phyloP scores from a whole-genome alignment of 2,797 vertebrate genomes.

The Pachyuromys duprasi region DNA sequence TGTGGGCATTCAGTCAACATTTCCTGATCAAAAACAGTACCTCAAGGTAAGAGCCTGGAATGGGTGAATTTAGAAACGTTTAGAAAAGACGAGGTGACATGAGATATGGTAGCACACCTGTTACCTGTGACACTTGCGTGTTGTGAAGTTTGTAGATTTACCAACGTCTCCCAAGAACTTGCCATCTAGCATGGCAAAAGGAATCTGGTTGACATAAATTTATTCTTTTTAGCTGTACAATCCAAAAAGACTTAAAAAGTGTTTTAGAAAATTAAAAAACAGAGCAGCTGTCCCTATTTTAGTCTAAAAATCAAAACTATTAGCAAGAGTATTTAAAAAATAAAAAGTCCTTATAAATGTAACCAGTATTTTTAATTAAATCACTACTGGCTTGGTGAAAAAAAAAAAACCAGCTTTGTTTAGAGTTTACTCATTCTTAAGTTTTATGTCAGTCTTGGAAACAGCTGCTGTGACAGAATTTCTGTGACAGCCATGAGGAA shows the following conservation, averaged over 20 bases:
- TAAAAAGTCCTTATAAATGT: background rate
- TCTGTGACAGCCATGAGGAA: background rate
- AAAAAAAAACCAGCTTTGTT: background rate
- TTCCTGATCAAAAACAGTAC: slow-evolving; percentile 90
- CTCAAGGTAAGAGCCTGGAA: slow-evolving; percentile 89
- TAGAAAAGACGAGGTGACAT: background rate
- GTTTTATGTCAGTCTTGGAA: background rate
- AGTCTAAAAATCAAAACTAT: slow-evolving; percentile 33
- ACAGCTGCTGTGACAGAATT: background rate
- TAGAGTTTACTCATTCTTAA: slow-evolving; percentile 19
- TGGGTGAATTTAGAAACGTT: background rate
- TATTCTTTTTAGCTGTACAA: background rate
- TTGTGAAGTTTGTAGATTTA: background rate
- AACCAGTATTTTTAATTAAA: slow-evolving; percentile 42
- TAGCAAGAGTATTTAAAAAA: slow-evolving; percentile 52
- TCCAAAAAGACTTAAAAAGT: background rate
- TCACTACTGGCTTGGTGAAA: background rate
- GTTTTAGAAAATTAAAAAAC: background rate
- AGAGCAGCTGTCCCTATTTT: slow-evolving; percentile 16
- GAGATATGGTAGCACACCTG: background rate
- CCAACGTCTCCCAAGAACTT: background rate
- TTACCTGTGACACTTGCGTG: background rate
- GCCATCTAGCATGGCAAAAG: background rate
- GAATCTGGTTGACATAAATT: background rate
- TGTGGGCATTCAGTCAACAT: slow-evolving; percentile 92